Conservation (phyloP, 2,113 vertebrate genomes). For the Cololabis saira region DNA sequence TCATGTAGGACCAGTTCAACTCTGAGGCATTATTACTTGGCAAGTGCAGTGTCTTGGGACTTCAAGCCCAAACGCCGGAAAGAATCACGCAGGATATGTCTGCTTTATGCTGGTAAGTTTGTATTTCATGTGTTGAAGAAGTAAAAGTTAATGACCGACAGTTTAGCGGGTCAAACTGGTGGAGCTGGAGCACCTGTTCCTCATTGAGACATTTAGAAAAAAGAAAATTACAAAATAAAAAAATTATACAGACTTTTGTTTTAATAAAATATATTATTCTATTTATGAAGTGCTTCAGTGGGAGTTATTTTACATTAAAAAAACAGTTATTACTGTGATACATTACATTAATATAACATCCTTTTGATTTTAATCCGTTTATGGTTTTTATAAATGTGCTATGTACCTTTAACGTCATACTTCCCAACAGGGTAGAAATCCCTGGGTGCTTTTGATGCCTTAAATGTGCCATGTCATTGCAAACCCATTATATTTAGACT, state of each 20-base stretch:
- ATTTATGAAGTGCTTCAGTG: neutral
- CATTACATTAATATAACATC: too few relatives aligned
- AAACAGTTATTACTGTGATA: neutral
- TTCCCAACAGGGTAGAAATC: neutral
- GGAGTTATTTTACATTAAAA: neutral
- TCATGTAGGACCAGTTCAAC: conserved; percentile 6
- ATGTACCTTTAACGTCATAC: neutral
- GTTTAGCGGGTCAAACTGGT: conserved; percentile 4
- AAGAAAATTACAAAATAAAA: neutral
- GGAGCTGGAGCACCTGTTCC: conserved; percentile 52
- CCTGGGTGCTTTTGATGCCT: neutral
- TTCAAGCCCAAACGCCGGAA: conserved; percentile 19
- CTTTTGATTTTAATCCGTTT: neutral
- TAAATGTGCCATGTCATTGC: neutral
- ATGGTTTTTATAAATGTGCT: too few relatives aligned
- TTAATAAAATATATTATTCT: neutral
- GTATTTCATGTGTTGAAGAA: neutral
- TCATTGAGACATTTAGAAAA: neutral
- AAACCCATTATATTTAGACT: neutral
- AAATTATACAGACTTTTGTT: neutral
- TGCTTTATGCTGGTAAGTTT: conserved; percentile 48
- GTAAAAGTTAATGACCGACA: neutral
- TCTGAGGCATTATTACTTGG: neutral
- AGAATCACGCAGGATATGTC: conserved; percentile 2
- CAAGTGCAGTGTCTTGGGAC: conserved; percentile 16